phyloP scores from a whole-genome alignment of 2,888 invertebrate genomes.

The Taphrorychus bicolor region DNA sequence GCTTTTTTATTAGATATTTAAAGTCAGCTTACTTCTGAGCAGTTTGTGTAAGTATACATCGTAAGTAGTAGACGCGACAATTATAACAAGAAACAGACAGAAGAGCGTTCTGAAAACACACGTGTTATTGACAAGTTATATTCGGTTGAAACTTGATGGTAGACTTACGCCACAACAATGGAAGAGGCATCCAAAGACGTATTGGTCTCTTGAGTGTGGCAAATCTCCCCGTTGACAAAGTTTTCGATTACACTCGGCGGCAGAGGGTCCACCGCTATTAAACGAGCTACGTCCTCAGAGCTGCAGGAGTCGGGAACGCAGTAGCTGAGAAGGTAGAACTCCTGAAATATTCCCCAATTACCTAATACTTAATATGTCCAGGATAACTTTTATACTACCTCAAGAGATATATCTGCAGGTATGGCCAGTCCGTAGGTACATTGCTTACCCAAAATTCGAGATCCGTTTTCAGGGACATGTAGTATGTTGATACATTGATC shows the following conservation, averaged over 20 bases:
- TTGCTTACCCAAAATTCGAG: conserved; percentile 27
- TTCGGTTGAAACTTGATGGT: background rate
- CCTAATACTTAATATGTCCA: too few species aligned
- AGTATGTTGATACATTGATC: conserved; percentile 25
- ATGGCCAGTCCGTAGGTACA: conserved; percentile 20
- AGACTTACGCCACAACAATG: conserved; percentile 24
- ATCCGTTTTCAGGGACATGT: background rate
- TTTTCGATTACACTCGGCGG: background rate
- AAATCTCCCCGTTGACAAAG: conserved; percentile 17
- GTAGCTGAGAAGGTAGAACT: conserved; percentile 18
- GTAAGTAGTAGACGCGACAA: background rate
- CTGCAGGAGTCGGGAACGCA: conserved; percentile 23
- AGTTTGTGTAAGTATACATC: background rate
- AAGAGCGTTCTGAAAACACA: conserved; percentile 8
- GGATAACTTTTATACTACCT: too few species aligned
- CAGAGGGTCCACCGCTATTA: background rate
- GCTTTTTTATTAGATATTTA: background rate
- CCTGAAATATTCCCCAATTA: too few species aligned
- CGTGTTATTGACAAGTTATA: background rate
- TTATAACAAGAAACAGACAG: background rate
- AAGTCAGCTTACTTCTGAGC: background rate
- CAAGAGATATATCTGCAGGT: background rate
- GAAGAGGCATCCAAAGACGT: conserved; percentile 3
- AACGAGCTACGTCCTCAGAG: conserved; percentile 7
- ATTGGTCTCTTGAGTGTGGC: conserved; percentile 11